Conservation (phyloP, 1,140 invertebrate genomes). For the Drosophila elegans region DNA sequence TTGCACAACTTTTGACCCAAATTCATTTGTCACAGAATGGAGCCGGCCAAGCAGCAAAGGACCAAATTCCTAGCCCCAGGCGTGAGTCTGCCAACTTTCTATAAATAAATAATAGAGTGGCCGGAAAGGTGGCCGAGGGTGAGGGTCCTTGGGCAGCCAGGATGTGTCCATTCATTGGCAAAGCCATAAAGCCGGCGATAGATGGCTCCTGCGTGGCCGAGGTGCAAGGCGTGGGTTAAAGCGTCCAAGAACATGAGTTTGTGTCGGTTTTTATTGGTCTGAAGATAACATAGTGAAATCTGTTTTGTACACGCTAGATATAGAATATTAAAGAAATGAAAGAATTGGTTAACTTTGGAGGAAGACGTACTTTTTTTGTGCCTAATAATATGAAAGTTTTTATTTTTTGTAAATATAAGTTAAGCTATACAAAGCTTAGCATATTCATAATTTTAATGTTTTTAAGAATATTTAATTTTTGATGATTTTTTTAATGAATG, state of each 20-base stretch:
- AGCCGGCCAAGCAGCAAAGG: slow-evolving; percentile 57
- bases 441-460: too few relatives aligned
- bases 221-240: slow-evolving; percentile 20
- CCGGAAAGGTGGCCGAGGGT: slow-evolving; percentile 11
- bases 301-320: background rate
- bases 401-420: too few relatives aligned
- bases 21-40: slow-evolving; percentile 74
- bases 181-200: slow-evolving; percentile 41
- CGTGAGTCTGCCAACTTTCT: slow-evolving; percentile 39
- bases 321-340: background rate
- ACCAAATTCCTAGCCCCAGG: slow-evolving; percentile 30
- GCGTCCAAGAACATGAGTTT: slow-evolving; percentile 17
- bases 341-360: too few relatives aligned
- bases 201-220: slow-evolving; percentile 16
- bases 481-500: too few relatives aligned
- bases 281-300: background rate
- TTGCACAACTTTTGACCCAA: slow-evolving; percentile 80
- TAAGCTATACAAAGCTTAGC: too few relatives aligned
- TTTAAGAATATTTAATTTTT: too few relatives aligned
- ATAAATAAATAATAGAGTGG: slow-evolving; percentile 76
- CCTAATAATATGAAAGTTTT: too few relatives aligned
- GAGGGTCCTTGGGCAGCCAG: slow-evolving; percentile 11
- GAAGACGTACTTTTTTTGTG: too few relatives aligned
- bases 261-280: background rate
- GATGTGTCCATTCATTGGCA: slow-evolving; percentile 47